Conservation (phyloP, 2,113 vertebrate genomes). For the Cisticola juncidis region DNA sequence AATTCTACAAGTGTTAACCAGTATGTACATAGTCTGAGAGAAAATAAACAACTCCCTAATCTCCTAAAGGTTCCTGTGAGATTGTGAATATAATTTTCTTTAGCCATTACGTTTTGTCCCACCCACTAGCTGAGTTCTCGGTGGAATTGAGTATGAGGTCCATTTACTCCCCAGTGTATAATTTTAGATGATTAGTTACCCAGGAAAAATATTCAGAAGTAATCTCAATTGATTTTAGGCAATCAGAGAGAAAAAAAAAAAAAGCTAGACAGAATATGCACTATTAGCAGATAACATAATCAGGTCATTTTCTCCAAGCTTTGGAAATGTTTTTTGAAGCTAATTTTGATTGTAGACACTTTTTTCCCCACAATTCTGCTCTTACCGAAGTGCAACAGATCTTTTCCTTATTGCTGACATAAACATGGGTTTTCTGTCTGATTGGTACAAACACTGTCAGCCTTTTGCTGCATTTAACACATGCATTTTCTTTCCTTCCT, state of each 20-base stretch:
- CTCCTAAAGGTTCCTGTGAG: background rate
- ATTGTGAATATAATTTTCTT: background rate
- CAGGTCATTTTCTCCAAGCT: background rate
- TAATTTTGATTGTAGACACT: background rate
- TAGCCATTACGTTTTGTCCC: background rate
- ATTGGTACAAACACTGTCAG: background rate
- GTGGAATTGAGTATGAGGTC: background rate
- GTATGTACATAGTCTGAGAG: background rate
- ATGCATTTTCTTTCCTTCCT: background rate
- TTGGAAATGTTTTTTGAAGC: background rate
- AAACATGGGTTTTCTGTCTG: background rate
- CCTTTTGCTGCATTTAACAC: background rate
- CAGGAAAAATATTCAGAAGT: slow-evolving; percentile 7
- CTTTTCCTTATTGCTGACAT: background rate
- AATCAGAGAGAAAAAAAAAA: background rate
- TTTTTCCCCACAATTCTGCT: background rate
- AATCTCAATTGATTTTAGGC: slow-evolving; percentile 22
- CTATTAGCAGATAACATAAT: background rate
- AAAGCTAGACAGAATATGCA: background rate
- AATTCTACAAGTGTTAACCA: background rate
- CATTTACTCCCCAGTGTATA: background rate
- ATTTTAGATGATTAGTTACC: background rate
- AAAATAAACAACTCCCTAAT: background rate
- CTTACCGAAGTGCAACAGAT: background rate
- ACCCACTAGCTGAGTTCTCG: background rate